Percentiles rank a stretch among this genome's conserved stretches.
Evolutionary conservation across 1,140 invertebrate species (phyloP).

Genomic region (Leptopilina clavipes): DNA sequence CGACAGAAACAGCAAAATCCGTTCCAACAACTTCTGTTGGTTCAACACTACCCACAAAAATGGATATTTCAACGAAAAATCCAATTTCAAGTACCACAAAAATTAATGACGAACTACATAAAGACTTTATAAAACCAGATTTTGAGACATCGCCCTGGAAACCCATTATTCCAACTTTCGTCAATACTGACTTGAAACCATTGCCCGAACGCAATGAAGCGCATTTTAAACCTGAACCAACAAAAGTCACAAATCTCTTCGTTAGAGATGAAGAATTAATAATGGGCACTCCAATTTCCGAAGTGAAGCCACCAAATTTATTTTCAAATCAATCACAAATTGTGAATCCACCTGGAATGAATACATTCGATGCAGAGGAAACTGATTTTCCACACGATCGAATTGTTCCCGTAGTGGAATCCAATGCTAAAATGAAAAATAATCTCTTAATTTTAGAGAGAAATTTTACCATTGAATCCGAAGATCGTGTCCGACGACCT

Average conservation of each 20-base stretch:
- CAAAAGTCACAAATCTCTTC: not conserved
- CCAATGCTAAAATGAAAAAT: constrained; percentile 69
- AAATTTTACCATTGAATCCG: constrained; percentile 37
- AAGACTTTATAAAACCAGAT: constrained; percentile 66
- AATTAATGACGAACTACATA: constrained; percentile 40
- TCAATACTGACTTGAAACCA: constrained; percentile 61
- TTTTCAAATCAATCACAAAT: constrained; percentile 36
- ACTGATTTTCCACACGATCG: constrained; percentile 66
- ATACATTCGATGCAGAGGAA: constrained; percentile 61
- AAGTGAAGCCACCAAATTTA: constrained; percentile 40
- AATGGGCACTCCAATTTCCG: not conserved
- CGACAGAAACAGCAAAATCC: not conserved
- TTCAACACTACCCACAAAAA: constrained; percentile 9
- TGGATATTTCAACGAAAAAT: constrained; percentile 38
- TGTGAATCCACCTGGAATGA: constrained; percentile 52
- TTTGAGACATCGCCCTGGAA: constrained; percentile 71
- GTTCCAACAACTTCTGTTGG: constrained; percentile 28
- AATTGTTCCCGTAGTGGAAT: constrained; percentile 62
- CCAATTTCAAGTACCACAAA: constrained; percentile 66
- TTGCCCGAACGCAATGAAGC: constrained; percentile 41
- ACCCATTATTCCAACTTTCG: constrained; percentile 67
- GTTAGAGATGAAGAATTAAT: not conserved
- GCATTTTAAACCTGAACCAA: not conserved
- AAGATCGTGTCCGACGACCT: constrained; percentile 24
- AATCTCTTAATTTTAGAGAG: constrained; percentile 56